These are phyloP conservation scores for Philonicus albiceps DNA, from an alignment of 2,888 invertebrate genomes.

Conservation along the genomic window DNA sequence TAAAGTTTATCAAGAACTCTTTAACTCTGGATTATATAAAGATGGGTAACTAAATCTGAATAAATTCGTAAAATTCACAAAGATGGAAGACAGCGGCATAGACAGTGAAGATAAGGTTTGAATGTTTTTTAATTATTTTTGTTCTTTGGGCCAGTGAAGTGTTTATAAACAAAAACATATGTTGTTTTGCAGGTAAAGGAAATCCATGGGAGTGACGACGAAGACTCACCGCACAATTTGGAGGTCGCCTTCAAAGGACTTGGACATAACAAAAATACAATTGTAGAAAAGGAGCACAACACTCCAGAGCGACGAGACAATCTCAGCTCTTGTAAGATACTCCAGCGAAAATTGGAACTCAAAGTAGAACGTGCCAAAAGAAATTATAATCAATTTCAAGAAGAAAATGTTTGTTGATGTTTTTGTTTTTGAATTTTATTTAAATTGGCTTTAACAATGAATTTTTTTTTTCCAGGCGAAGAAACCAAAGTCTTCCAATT, in stretches of 20 bases:
- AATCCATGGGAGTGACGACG: constrained; percentile 25
- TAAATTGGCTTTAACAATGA: background rate
- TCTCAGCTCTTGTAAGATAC: constrained; percentile 61
- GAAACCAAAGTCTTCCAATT: constrained; percentile 59
- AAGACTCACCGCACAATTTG: constrained; percentile 49
- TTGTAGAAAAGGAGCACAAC: constrained; percentile 44
- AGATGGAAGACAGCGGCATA: constrained; percentile 61
- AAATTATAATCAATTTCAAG: constrained; percentile 60
- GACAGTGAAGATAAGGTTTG: constrained; percentile 59
- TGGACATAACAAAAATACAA: constrained; percentile 12
- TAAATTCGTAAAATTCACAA: background rate
- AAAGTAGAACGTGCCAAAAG: constrained; percentile 63
- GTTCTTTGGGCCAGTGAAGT: background rate
- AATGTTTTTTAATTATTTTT: background rate
- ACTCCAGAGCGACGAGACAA: constrained; percentile 48
- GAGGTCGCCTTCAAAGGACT: constrained; percentile 57
- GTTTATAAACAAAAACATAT: background rate
- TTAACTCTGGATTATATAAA: background rate
- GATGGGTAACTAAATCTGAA: background rate
- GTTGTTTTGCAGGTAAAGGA: constrained; percentile 23
- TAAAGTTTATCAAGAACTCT: background rate
- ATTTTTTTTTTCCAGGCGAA: constrained; percentile 53
- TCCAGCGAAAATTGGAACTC: constrained; percentile 62
- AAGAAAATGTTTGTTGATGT: constrained; percentile 50
- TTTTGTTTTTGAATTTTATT: background rate